Conservation (phyloP, 2,797 vertebrate species). For the Pseudopleuronectes americanus region DNA sequence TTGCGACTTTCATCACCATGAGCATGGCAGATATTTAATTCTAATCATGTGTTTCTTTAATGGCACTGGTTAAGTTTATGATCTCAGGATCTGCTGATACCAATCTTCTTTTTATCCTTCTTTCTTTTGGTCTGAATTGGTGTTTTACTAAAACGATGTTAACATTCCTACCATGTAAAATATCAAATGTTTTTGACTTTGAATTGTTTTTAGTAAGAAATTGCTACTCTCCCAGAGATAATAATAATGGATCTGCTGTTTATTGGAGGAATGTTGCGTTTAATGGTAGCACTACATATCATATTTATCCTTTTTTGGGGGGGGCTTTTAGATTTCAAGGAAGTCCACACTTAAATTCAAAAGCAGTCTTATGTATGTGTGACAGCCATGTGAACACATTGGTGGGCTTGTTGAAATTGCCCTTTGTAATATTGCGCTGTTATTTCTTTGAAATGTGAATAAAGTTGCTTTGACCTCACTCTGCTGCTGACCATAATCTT, state of each 20-base stretch:
- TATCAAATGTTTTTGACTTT: background rate
- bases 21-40: constrained; percentile 6
- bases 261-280: background rate
- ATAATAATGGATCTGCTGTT: constrained; percentile 13
- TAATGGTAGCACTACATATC: constrained; percentile 23
- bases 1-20: constrained; percentile 16
- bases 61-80: background rate
- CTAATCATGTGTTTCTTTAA: constrained; percentile 35
- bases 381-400: constrained; percentile 10
- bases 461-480: constrained; percentile 54
- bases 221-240: background rate
- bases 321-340: background rate
- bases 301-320: background rate
- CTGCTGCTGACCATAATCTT: background rate
- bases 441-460: constrained; percentile 51
- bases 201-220: constrained; percentile 1
- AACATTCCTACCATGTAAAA: constrained; percentile 33
- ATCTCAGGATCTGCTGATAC: constrained; percentile 16
- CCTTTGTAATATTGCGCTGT: constrained; percentile 6
- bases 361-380: constrained; percentile 5
- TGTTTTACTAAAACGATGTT: constrained; percentile 27
- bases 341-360: background rate
- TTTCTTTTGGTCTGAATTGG: background rate
- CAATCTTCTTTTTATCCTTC: constrained; percentile 15
- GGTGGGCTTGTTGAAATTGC: constrained; percentile 14